Conservation (phyloP, 1,140 invertebrate genomes). For the Drosophila sucinea region DNA sequence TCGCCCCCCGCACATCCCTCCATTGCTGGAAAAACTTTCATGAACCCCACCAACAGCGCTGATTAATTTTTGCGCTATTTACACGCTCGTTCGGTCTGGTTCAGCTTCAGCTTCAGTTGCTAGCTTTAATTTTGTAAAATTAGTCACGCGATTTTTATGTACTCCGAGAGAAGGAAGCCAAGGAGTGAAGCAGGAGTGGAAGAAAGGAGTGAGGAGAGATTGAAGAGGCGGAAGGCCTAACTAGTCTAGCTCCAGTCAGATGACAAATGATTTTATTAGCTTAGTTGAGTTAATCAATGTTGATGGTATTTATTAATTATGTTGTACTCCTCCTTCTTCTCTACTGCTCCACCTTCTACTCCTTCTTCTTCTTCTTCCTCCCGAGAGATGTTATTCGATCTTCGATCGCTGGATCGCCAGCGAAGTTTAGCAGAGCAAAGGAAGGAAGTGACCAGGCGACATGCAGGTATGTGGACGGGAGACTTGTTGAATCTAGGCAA, state of each 20-base stretch:
- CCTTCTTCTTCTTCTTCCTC: background rate
- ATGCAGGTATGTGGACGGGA: conserved; percentile 47
- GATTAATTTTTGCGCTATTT: conserved; percentile 82
- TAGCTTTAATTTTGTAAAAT: conserved; percentile 78
- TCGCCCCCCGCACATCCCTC: conserved; percentile 7
- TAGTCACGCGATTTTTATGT: conserved; percentile 82
- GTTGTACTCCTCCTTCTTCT: conserved; percentile 57
- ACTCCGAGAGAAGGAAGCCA: conserved; percentile 46
- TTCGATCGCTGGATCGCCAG: conserved; percentile 42
- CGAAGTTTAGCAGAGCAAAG: conserved; percentile 47
- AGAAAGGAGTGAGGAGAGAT: background rate
- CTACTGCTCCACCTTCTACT: conserved; percentile 24
- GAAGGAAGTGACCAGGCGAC: conserved; percentile 55
- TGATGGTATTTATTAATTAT: conserved; percentile 82
- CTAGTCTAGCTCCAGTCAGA: conserved; percentile 76
- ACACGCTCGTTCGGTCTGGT: conserved; percentile 72
- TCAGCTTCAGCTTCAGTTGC: conserved; percentile 47
- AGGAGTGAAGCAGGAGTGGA: background rate
- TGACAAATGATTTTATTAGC: conserved; percentile 82
- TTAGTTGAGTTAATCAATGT: conserved; percentile 82
- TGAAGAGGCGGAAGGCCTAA: conserved; percentile 41
- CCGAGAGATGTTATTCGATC: conserved; percentile 65
- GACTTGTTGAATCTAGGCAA: conserved; percentile 37
- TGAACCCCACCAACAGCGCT: conserved; percentile 35
- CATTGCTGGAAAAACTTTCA: conserved; percentile 13